Conservation (phyloP, 2,113 vertebrate species). For the Cyphomyrus discorhynchus region DNA sequence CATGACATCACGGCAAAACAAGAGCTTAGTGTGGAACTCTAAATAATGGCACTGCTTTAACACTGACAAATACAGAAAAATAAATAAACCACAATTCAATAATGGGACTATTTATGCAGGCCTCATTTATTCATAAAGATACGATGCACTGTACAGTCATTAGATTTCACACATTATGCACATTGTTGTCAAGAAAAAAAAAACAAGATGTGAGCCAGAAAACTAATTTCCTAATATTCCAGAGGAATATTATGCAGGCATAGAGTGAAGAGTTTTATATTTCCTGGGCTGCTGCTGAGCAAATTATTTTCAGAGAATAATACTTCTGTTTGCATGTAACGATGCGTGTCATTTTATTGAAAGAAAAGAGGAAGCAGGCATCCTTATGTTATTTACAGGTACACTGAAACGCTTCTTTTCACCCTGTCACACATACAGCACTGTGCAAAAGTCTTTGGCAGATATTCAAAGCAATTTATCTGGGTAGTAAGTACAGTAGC, state of each 20-base stretch:
- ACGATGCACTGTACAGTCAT: not conserved
- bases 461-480: not conserved
- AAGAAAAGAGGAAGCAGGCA: not conserved
- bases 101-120: not conserved
- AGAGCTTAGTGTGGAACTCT: not conserved
- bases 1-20: not conserved
- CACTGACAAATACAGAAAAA: not conserved
- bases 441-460: not conserved
- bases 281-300: not conserved
- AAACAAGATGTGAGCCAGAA: not conserved
- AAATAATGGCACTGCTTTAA: not conserved
- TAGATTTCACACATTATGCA: not conserved
- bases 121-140: not conserved
- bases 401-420: not conserved
- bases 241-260: not conserved
- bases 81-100: not conserved
- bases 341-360: not conserved
- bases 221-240: not conserved
- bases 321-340: not conserved
- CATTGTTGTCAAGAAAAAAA: not conserved
- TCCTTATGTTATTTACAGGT: not conserved
- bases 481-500: not conserved
- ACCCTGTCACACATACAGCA: not conserved
- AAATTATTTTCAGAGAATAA: not conserved
- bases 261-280: not conserved